A percentile compares a stretch with the other conserved stretches of the same genome.
These are phyloP conservation scores for Leptodirus hochenwartii DNA, from an alignment of 2,888 invertebrate species.

Conservation along the genomic window DNA sequence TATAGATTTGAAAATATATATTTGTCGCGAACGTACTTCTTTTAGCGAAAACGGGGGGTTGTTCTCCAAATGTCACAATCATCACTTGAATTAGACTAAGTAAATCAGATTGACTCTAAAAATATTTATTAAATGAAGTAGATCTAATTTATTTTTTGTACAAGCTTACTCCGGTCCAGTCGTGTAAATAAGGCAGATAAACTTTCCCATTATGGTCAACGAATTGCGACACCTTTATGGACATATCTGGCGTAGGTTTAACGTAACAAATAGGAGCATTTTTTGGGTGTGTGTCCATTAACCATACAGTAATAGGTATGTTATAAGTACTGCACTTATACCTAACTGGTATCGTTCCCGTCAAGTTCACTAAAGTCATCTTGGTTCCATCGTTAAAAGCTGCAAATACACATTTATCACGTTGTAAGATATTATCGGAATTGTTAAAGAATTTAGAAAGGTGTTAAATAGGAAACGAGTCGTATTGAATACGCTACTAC, in stretches of 20 bases:
- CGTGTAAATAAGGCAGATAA: constrained; percentile 89
- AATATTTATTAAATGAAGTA: constrained; percentile 14
- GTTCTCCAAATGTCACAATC: constrained; percentile 82
- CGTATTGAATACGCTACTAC: too few species aligned
- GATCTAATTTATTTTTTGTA: too few species aligned
- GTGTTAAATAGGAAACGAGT: too few species aligned
- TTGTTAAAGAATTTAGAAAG: too few species aligned
- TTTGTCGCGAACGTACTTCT: too few species aligned
- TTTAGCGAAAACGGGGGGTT: constrained; percentile 83
- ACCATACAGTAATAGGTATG: constrained; percentile 91
- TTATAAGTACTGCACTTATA: constrained; percentile 82
- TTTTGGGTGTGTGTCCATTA: constrained; percentile 93
- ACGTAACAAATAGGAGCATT: constrained; percentile 93
- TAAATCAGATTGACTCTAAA: constrained; percentile 63
- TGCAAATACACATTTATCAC: too few species aligned
- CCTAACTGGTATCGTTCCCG: constrained; percentile 83
- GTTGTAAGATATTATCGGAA: too few species aligned
- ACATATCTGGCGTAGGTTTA: constrained; percentile 87
- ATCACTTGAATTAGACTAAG: constrained; percentile 78
- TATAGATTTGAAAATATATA: too few species aligned
- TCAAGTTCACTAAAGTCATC: constrained; percentile 65
- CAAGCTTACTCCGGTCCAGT: constrained; percentile 60
- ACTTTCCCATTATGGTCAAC: constrained; percentile 93
- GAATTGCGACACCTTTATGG: constrained; percentile 83
- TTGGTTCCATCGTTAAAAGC: constrained; percentile 77